Evolutionary conservation across 35 echinoderm and acorn worm genomes (phyloP).

Genomic region (Apostichopus japonicus): DNA sequence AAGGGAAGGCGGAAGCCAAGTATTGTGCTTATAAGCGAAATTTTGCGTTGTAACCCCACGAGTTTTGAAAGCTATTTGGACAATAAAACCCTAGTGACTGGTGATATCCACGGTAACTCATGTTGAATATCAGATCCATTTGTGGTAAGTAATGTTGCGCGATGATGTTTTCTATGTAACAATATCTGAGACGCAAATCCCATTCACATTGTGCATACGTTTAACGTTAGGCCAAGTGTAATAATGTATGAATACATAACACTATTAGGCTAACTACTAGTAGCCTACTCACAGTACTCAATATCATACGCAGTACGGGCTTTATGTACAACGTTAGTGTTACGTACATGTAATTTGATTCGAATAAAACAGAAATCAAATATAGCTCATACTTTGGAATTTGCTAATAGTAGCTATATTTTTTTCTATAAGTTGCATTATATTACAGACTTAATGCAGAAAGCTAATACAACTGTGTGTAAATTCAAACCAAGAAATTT

Average conservation of each 20-base stretch:
- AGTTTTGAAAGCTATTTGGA: slow-evolving; percentile 37
- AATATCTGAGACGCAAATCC: not conserved
- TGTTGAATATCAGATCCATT: not conserved
- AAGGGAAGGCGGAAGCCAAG: slow-evolving; percentile 47
- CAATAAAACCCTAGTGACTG: not conserved
- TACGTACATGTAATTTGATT: too few relatives aligned
- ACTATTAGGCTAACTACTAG: not conserved
- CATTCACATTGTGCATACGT: not conserved
- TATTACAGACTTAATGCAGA: too few relatives aligned
- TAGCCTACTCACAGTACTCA: too few relatives aligned
- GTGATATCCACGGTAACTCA: slow-evolving; percentile 2
- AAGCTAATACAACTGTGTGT: too few relatives aligned
- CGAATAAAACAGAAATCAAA: too few relatives aligned
- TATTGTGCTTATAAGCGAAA: slow-evolving; percentile 41
- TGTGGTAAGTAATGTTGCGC: slow-evolving; percentile 6
- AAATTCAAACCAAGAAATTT: too few relatives aligned
- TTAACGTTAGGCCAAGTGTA: slow-evolving; percentile 5
- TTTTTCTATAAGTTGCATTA: too few relatives aligned
- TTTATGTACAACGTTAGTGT: too few relatives aligned
- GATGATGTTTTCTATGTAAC: not conserved
- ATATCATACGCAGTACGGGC: too few relatives aligned
- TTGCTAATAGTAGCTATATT: too few relatives aligned
- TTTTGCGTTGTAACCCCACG: slow-evolving; percentile 5
- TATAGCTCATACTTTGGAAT: too few relatives aligned
- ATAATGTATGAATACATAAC: not conserved